Percentiles rank a stretch among this genome's conserved stretches.
These are phyloP conservation scores for Trachelus iudaicus DNA, from an alignment of 2,888 invertebrate genomes.

Conservation along the genomic window DNA sequence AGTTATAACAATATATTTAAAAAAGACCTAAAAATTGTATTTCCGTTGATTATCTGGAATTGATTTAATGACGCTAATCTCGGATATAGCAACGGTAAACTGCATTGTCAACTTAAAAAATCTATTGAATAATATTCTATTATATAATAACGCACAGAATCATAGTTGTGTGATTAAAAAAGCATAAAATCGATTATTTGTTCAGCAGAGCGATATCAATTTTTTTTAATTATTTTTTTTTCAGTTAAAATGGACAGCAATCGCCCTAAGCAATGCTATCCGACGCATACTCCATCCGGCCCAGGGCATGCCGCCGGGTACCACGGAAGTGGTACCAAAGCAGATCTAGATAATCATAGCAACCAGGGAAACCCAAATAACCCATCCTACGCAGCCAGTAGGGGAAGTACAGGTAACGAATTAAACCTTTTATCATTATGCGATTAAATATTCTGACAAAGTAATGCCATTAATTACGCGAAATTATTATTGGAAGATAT, in stretches of 20 bases:
- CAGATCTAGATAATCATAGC: constrained; percentile 48
- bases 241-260: constrained; percentile 21
- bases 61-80: neutral
- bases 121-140: neutral
- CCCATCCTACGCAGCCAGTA: constrained; percentile 40
- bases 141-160: neutral
- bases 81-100: neutral
- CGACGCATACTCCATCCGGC: constrained; percentile 35
- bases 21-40: neutral
- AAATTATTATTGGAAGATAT: too few species aligned
- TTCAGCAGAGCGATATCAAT: neutral
- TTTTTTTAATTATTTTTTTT: neutral
- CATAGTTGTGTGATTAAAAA: neutral
- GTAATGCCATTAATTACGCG: too few species aligned
- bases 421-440: too few species aligned
- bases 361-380: constrained; percentile 55
- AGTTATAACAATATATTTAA: neutral
- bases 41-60: neutral
- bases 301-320: constrained; percentile 47
- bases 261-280: constrained; percentile 48
- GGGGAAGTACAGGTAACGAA: constrained; percentile 21
- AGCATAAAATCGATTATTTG: neutral
- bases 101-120: neutral
- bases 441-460: too few species aligned
- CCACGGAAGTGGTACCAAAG: constrained; percentile 26